These are phyloP conservation scores for Sternotherus odoratus DNA, from an alignment of 2,797 vertebrate genomes.

Conservation along the genomic window DNA sequence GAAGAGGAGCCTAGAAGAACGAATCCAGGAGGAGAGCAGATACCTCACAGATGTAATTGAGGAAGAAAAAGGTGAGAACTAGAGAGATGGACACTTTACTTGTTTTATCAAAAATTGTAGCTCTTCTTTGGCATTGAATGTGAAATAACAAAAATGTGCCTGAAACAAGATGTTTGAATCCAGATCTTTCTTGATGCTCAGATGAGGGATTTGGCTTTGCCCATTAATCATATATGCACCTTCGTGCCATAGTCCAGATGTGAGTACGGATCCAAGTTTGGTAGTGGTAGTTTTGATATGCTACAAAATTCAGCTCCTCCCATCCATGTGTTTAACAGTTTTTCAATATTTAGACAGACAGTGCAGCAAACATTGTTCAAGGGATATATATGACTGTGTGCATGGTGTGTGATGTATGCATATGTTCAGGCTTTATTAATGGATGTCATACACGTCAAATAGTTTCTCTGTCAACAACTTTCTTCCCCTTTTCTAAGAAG, in stretches of 20 bases:
- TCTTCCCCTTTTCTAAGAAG: neutral
- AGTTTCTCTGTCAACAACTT: rapidly evolving
- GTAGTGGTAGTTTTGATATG: too few relatives aligned
- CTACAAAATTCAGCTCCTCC: neutral
- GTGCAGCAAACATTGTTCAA: neutral
- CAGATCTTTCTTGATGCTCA: too few relatives aligned
- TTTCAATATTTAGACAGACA: neutral
- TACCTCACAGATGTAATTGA: too few relatives aligned
- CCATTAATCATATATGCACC: too few relatives aligned
- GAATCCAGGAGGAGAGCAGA: slow-evolving; percentile 52
- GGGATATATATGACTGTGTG: neutral
- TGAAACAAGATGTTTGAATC: neutral
- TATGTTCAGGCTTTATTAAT: neutral
- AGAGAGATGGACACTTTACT: too few relatives aligned
- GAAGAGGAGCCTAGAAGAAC: slow-evolving; percentile 80
- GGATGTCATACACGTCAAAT: too few relatives aligned
- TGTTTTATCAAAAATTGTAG: neutral
- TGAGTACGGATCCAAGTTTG: too few relatives aligned
- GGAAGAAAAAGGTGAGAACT: slow-evolving; percentile 75
- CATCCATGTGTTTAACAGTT: neutral
- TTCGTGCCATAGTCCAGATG: too few relatives aligned
- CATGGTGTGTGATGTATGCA: neutral
- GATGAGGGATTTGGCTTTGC: too few relatives aligned
- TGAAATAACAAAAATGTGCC: neutral
- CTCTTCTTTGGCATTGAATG: neutral